phyloP scores from a whole-genome alignment of 2,113 vertebrate species.

The Ginglymostoma cirratum region DNA sequence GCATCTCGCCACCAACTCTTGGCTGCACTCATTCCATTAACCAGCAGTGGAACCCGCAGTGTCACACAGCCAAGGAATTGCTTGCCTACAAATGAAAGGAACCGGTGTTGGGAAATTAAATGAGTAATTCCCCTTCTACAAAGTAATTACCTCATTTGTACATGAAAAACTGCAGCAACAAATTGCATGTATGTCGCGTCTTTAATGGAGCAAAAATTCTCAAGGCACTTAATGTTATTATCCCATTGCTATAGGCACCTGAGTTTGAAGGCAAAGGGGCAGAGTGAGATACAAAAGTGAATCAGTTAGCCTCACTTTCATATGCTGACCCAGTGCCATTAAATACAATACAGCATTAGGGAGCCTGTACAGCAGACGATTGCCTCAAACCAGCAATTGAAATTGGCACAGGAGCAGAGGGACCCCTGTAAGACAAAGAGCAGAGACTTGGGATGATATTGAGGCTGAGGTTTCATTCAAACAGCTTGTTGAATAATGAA shows the following conservation, averaged over 20 bases:
- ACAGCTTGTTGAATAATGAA: conserved; percentile 31
- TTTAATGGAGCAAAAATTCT: background rate
- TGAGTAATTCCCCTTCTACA: background rate
- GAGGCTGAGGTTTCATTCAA: background rate
- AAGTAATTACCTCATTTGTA: background rate
- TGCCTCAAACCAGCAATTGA: background rate
- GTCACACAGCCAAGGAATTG: background rate
- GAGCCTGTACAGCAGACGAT: background rate
- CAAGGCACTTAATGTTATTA: background rate
- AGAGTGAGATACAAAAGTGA: background rate
- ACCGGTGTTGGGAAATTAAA: background rate
- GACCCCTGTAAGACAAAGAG: background rate
- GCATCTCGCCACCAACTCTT: background rate
- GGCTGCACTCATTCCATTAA: background rate
- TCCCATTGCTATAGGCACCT: background rate
- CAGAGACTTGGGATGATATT: background rate
- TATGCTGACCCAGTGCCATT: background rate
- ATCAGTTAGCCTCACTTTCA: background rate
- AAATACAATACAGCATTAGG: background rate
- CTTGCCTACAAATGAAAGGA: background rate
- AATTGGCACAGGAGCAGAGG: background rate
- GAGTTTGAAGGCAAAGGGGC: background rate
- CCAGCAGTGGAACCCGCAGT: background rate
- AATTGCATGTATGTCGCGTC: background rate
- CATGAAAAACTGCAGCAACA: background rate